Percentiles rank a stretch among this genome's conserved stretches.
These are phyloP conservation scores for Ceratosolen solmsi DNA, from an alignment of 1,140 invertebrate species.

Conservation along the genomic window DNA sequence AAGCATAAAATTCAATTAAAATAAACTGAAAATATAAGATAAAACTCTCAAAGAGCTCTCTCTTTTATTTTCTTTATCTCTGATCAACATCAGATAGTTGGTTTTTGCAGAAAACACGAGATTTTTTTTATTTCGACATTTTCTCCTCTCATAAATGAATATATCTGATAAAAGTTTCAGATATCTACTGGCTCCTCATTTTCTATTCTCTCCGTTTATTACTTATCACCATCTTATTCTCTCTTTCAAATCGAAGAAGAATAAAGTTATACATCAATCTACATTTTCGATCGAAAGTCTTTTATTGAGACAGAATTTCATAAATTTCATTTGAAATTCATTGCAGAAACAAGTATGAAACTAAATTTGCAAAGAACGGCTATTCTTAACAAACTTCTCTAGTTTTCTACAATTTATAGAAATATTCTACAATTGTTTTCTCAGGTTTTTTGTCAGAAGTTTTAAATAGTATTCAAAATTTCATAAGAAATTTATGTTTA, in stretches of 20 bases:
- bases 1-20: too few species aligned
- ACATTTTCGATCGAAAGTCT: background rate
- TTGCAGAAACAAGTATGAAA: background rate
- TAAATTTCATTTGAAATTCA: constrained; percentile 5
- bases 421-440: background rate
- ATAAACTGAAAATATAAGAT: too few species aligned
- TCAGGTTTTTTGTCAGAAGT: background rate
- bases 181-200: background rate
- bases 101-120: constrained; percentile 8
- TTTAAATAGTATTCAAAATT: constrained; percentile 1
- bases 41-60: too few species aligned
- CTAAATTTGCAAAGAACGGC: background rate
- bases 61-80: too few species aligned
- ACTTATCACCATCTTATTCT: too few species aligned
- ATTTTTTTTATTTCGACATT: constrained; percentile 14
- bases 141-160: constrained; percentile 3
- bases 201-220: constrained; percentile 16
- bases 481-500: background rate
- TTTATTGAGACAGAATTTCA: background rate
- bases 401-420: constrained; percentile 5
- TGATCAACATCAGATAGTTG: too few species aligned
- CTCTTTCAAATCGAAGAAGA: background rate
- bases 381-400: background rate
- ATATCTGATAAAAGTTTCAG: background rate
- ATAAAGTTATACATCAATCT: constrained; percentile 9